Evolutionary conservation across 2,797 vertebrate species (phyloP).

Genomic region (Clarias platycephalus): DNA sequence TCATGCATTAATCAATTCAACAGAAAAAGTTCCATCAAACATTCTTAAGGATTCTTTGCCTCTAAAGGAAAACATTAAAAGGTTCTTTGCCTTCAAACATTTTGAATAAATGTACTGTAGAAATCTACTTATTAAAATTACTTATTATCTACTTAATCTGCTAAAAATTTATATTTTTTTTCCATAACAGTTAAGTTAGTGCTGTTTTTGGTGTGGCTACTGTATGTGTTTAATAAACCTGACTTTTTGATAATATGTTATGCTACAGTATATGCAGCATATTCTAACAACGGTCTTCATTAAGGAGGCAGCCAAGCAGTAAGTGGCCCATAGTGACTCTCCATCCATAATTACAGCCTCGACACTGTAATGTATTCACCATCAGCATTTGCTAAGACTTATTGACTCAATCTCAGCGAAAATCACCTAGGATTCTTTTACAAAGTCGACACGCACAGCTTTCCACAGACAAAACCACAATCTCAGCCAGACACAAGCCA

Average conservation of each 20-base stretch:
- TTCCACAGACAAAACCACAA: neutral
- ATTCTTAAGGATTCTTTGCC: neutral
- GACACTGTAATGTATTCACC: slow-evolving; percentile 41
- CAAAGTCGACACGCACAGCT: neutral
- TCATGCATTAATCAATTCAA: neutral
- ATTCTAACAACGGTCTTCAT: slow-evolving; percentile 33
- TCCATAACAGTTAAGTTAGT: neutral
- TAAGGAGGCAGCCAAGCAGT: slow-evolving; percentile 36
- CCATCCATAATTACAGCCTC: slow-evolving; percentile 6
- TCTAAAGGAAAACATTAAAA: neutral
- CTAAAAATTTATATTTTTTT: neutral
- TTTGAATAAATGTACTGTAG: neutral
- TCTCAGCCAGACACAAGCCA: neutral
- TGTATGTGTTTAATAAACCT: neutral
- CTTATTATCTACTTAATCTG: too few species aligned
- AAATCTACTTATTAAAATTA: too few species aligned
- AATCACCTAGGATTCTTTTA: slow-evolving; percentile 34
- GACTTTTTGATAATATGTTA: neutral
- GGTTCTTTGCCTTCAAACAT: too few species aligned
- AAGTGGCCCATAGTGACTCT: slow-evolving; percentile 37
- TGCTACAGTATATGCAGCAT: neutral
- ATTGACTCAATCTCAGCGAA: slow-evolving; percentile 26
- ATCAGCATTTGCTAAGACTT: slow-evolving; percentile 36
- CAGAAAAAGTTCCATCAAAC: neutral
- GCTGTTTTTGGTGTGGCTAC: neutral